These are phyloP conservation scores for Sarotherodon lohbergeri DNA, from an alignment of 2,113 vertebrate species.

Conservation along the genomic window DNA sequence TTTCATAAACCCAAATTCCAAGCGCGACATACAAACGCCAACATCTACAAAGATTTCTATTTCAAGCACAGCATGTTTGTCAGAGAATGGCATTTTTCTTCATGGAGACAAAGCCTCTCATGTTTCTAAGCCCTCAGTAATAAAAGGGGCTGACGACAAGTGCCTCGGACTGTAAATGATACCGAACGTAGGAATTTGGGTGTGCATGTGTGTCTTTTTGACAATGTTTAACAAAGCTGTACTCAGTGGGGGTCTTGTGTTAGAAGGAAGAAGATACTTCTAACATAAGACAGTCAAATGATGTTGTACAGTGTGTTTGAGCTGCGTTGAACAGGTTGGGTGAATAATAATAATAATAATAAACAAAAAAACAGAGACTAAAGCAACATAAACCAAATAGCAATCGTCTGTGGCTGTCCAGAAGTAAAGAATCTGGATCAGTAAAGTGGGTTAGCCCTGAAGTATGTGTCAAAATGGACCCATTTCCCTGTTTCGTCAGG, in stretches of 20 bases:
- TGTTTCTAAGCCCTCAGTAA: slow-evolving; percentile 21
- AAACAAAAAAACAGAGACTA: neutral
- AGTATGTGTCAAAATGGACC: neutral
- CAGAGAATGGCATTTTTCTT: neutral
- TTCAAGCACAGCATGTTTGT: neutral
- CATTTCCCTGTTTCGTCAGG: slow-evolving; percentile 35
- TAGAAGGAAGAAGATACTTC: slow-evolving; percentile 26
- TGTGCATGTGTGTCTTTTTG: neutral
- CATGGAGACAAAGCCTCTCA: slow-evolving; percentile 6
- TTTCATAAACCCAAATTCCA: neutral
- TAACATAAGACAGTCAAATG: neutral
- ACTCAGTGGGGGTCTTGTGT: slow-evolving; percentile 9
- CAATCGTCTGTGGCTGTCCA: neutral
- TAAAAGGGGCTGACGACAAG: slow-evolving; percentile 11
- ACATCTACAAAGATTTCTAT: neutral
- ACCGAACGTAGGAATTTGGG: slow-evolving; percentile 15
- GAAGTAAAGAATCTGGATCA: slow-evolving; percentile 38
- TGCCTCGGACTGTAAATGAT: slow-evolving; percentile 43
- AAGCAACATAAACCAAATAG: slow-evolving; percentile 13
- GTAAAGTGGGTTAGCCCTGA: slow-evolving; percentile 51
- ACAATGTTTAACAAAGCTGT: slow-evolving; percentile 42
- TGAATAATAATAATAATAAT: neutral
- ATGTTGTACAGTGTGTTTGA: neutral
- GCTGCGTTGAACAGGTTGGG: neutral
- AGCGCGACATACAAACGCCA: neutral